Evolutionary conservation across 1,140 invertebrate species (phyloP).

Genomic region (Schlechtendalia chinensis): DNA sequence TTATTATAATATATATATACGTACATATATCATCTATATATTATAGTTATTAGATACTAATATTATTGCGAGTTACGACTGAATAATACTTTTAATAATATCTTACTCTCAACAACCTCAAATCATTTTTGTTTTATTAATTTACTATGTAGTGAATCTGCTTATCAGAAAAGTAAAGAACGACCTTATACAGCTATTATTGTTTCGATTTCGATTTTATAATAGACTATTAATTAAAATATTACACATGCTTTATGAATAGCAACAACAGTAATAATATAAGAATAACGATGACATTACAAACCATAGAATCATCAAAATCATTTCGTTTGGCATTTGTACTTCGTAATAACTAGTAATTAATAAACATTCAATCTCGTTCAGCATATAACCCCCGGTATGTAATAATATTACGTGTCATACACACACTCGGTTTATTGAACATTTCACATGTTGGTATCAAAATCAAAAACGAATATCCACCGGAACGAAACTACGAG

Average conservation of each 20-base stretch:
- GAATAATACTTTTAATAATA: too few relatives aligned
- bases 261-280: background rate
- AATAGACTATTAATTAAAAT: slow-evolving; percentile 18
- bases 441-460: background rate
- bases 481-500: background rate
- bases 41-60: too few relatives aligned
- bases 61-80: too few relatives aligned
- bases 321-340: background rate
- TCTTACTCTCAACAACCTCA: background rate
- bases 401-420: too few relatives aligned
- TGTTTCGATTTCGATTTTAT: background rate
- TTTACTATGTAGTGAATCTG: background rate
- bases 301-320: background rate
- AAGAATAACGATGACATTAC: background rate
- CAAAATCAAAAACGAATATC: background rate
- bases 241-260: background rate
- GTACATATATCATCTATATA: too few relatives aligned
- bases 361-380: too few relatives aligned
- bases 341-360: too few relatives aligned
- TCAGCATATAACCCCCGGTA: too few relatives aligned
- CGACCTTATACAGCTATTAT: background rate
- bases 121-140: background rate
- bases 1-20: too few relatives aligned
- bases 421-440: background rate
- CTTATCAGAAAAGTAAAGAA: slow-evolving; percentile 5